phyloP scores from a whole-genome alignment of 2,888 invertebrate species.

The Drosophila nr. perissopoda region DNA sequence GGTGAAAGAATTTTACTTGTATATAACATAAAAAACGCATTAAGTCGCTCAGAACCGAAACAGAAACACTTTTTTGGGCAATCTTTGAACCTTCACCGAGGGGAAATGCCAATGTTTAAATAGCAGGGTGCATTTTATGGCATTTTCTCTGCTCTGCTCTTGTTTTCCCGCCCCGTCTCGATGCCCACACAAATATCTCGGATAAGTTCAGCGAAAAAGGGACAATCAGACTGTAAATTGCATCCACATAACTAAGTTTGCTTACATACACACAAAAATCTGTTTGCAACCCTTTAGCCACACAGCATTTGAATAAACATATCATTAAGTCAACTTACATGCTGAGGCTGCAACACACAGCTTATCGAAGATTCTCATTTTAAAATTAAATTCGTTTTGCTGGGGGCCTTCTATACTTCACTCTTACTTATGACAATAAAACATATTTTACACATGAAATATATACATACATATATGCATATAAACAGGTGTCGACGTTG shows the following conservation, averaged over 20 bases:
- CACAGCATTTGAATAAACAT: slow-evolving; percentile 35
- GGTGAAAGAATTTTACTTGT: slow-evolving; percentile 51
- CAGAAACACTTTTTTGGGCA: slow-evolving; percentile 66
- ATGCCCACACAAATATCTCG: slow-evolving; percentile 3
- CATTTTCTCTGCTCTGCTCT: slow-evolving; percentile 25
- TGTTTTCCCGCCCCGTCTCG: slow-evolving; percentile 28
- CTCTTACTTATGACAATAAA: too few relatives aligned
- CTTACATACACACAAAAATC: slow-evolving; percentile 8
- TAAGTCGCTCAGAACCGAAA: slow-evolving; percentile 65
- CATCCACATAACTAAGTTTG: slow-evolving; percentile 1
- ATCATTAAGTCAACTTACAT: slow-evolving; percentile 12
- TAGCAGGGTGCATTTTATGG: slow-evolving; percentile 74
- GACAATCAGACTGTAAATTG: slow-evolving; percentile 13
- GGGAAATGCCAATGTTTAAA: slow-evolving; percentile 72
- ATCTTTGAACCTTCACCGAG: slow-evolving; percentile 62
- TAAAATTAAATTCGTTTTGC: neutral
- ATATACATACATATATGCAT: neutral
- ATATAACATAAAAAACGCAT: slow-evolving; percentile 79
- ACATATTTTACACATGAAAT: too few relatives aligned
- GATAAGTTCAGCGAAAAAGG: slow-evolving; percentile 26
- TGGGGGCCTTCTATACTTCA: neutral
- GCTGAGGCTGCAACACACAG: neutral
- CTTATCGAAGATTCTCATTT: neutral
- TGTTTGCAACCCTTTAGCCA: slow-evolving; percentile 46
- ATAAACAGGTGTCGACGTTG: neutral